Evolutionary conservation across 2,797 vertebrate species (phyloP).

Genomic region (Champsocephalus esox): DNA sequence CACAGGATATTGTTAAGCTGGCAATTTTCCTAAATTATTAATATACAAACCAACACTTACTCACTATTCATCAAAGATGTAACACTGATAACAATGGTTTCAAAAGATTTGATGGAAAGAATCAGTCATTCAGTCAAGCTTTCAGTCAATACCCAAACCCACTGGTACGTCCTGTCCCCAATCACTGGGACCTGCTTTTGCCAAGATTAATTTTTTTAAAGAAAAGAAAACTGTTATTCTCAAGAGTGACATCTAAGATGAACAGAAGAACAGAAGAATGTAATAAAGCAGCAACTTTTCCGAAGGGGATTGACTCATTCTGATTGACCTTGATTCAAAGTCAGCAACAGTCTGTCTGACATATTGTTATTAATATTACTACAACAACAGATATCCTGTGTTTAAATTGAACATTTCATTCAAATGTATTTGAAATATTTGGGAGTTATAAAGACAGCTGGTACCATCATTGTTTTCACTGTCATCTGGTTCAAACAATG

Average conservation of each 20-base stretch:
- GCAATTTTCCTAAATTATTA: constrained; percentile 58
- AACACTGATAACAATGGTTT: constrained; percentile 53
- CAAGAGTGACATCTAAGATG: constrained; percentile 51
- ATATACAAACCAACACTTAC: constrained; percentile 31
- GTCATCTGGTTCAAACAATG: no score
- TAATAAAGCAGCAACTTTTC: constrained; percentile 36
- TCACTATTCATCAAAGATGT: constrained; percentile 58
- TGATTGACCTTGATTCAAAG: constrained; percentile 57
- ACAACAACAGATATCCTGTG: not conserved
- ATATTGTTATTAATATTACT: not conserved
- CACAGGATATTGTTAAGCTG: constrained; percentile 21
- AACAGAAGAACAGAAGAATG: constrained; percentile 46
- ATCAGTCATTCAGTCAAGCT: constrained; percentile 15
- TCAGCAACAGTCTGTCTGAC: constrained; percentile 37
- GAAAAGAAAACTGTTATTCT: constrained; percentile 38
- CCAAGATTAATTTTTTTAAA: constrained; percentile 32
- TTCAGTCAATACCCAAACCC: constrained; percentile 42
- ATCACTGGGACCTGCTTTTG: constrained; percentile 40
- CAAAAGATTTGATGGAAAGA: constrained; percentile 35
- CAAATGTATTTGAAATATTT: no score
- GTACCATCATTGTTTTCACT: no score
- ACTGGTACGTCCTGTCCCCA: constrained; percentile 2
- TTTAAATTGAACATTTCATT: not conserved
- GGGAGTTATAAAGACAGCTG: no score
- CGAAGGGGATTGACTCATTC: constrained; percentile 33